Conservation (phyloP, 2,797 vertebrate genomes). For the Acrossocheilus fasciatus region DNA sequence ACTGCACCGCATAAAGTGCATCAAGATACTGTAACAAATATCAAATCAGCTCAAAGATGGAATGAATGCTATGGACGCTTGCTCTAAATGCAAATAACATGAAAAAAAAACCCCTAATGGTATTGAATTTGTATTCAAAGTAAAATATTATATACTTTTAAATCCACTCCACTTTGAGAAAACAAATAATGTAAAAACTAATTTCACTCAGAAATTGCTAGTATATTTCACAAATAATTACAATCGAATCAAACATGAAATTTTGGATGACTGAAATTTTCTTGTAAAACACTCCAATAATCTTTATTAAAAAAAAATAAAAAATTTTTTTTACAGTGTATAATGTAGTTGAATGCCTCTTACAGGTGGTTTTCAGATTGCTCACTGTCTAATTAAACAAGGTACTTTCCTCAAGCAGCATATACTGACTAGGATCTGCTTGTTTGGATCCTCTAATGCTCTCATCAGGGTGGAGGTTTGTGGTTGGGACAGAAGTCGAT, state of each 20-base stretch:
- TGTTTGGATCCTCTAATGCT: conserved; percentile 6
- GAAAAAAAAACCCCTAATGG: neutral
- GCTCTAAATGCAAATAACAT: neutral
- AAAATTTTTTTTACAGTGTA: neutral
- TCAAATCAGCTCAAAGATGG: neutral
- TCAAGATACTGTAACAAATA: neutral
- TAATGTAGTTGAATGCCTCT: neutral
- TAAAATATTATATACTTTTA: neutral
- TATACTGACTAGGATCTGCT: neutral
- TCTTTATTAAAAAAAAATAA: neutral
- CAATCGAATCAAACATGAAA: neutral
- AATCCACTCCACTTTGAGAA: neutral
- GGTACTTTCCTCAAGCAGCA: neutral
- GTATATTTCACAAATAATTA: neutral
- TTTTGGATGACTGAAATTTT: neutral
- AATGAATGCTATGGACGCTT: neutral
- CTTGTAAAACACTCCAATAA: neutral
- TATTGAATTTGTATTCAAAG: neutral
- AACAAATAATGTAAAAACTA: neutral
- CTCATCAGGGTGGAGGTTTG: conserved; percentile 4
- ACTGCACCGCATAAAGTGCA: neutral
- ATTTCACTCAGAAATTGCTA: neutral
- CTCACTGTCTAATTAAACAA: neutral
- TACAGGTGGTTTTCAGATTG: neutral
- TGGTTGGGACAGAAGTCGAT: conserved; percentile 19